A percentile compares a stretch with the other conserved stretches of the same genome.
phyloP scores from a whole-genome alignment of 53 echinoderm and acorn worm species.

The Zoroaster sp. region DNA sequence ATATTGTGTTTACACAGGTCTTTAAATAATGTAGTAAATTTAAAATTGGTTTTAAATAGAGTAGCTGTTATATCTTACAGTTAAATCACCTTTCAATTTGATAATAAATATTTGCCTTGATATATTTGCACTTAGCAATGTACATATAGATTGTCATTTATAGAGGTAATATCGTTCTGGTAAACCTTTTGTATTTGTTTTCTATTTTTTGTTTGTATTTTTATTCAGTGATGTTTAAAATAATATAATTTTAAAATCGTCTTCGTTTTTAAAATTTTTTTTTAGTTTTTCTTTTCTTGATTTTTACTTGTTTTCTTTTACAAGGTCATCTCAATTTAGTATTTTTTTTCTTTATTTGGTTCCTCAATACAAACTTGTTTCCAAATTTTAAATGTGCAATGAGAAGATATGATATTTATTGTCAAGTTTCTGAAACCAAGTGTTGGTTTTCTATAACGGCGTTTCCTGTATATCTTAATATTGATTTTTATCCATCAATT shows the following conservation, averaged over 20 bases:
- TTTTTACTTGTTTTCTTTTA: not conserved
- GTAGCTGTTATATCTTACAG: not conserved
- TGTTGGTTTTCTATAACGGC: not conserved
- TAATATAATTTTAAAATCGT: too few species aligned
- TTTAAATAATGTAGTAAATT: too few species aligned
- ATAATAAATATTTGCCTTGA: not conserved
- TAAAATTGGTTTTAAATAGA: too few species aligned
- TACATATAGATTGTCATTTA: not conserved
- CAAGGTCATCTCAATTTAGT: not conserved
- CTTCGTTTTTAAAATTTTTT: too few species aligned
- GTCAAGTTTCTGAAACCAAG: not conserved
- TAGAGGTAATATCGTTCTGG: not conserved
- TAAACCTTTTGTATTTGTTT: too few species aligned
- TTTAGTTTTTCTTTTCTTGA: not conserved
- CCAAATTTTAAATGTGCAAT: not conserved
- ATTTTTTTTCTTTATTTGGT: not conserved
- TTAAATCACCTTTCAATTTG: conserved; percentile 13
- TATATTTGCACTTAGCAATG: conserved; percentile 3
- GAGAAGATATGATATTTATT: not conserved
- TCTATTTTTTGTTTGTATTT: too few species aligned
- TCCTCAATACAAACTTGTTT: too few species aligned
- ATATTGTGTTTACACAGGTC: too few species aligned
- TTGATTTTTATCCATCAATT: not conserved
- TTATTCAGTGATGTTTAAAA: too few species aligned
- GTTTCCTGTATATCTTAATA: not conserved